These are phyloP conservation scores for Hypomesus transpacificus DNA, from an alignment of 2,113 vertebrate species.

Conservation along the genomic window DNA sequence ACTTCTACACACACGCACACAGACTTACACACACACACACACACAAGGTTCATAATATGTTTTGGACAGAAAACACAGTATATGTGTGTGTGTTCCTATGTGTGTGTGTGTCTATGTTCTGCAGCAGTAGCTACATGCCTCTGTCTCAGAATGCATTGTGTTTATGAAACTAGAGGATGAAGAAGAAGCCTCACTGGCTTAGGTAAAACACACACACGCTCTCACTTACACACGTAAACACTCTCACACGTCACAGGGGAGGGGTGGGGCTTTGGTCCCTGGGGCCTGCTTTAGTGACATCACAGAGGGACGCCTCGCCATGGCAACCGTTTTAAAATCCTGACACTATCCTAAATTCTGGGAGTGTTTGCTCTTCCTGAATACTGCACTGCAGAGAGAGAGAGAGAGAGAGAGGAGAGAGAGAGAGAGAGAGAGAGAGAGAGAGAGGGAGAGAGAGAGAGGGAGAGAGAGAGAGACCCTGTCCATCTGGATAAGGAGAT, in stretches of 20 bases:
- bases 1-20: constrained; percentile 28
- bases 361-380: not conserved
- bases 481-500: not conserved
- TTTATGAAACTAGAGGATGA: too few species aligned
- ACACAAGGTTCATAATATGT: constrained; percentile 17
- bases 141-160: too few species aligned
- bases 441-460: too few species aligned
- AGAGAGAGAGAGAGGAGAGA: not conserved
- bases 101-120: too few species aligned
- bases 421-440: too few species aligned
- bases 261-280: constrained; percentile 28
- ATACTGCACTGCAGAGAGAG: not conserved
- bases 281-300: constrained; percentile 32
- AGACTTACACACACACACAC: constrained; percentile 25
- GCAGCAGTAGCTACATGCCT: too few species aligned
- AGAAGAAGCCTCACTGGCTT: too few species aligned
- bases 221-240: not conserved
- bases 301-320: constrained; percentile 37
- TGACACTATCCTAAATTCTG: constrained; percentile 17
- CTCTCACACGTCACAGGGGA: not conserved
- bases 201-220: too few species aligned
- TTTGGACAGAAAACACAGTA: constrained; percentile 6
- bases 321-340: constrained; percentile 32
- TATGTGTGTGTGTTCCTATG: too few species aligned
- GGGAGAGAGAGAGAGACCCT: not conserved